Percentiles rank a stretch among this genome's conserved stretches.
These are phyloP conservation scores for Tetanocera ferruginea DNA, from an alignment of 2,888 invertebrate genomes.

Conservation along the genomic window DNA sequence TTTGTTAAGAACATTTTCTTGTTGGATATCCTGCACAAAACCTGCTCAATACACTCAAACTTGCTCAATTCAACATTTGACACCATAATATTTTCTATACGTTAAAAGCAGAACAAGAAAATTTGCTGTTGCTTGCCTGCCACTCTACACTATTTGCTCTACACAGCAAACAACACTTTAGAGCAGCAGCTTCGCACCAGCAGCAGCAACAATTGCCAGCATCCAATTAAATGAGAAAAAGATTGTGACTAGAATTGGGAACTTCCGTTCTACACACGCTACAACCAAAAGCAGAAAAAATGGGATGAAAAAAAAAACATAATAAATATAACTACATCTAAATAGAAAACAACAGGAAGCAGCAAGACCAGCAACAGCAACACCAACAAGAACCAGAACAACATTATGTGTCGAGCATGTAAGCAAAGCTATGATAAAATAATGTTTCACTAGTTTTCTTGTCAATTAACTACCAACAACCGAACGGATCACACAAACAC, in stretches of 20 bases:
- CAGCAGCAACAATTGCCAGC: neutral
- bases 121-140: too few relatives aligned
- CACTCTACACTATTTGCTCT: too few relatives aligned
- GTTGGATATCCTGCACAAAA: too few relatives aligned
- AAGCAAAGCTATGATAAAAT: slow-evolving; percentile 2
- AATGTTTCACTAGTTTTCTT: slow-evolving; percentile 9
- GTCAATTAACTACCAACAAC: slow-evolving; percentile 14
- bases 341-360: neutral
- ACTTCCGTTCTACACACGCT: neutral
- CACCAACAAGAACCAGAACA: neutral
- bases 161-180: too few relatives aligned
- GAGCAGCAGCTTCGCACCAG: neutral
- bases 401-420: neutral
- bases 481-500: neutral
- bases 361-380: neutral
- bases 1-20: too few relatives aligned
- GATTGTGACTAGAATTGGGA: slow-evolving; percentile 4
- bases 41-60: too few relatives aligned
- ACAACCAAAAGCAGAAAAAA: too few relatives aligned
- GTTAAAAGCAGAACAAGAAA: too few relatives aligned
- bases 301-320: neutral
- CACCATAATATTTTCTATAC: too few relatives aligned
- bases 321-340: neutral
- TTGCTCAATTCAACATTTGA: too few relatives aligned
- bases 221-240: neutral